A percentile compares a stretch with the other conserved stretches of the same genome.
phyloP scores from a whole-genome alignment of 1,140 invertebrate species.

The Penaeus vannamei region DNA sequence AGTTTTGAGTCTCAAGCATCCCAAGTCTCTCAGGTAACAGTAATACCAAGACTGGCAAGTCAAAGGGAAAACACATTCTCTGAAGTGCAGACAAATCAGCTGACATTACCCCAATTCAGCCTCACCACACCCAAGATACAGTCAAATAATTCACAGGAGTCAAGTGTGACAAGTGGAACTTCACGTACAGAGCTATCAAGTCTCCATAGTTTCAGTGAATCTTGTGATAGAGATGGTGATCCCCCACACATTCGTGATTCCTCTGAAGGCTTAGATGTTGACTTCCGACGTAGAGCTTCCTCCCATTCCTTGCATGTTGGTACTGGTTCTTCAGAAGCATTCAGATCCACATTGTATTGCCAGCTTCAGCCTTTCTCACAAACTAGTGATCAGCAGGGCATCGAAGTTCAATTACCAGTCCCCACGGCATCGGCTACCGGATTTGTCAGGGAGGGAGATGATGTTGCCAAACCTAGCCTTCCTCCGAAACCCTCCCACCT shows the following conservation, averaged over 20 bases:
- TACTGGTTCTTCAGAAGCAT: conserved; percentile 17
- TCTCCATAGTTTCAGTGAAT: conserved; percentile 62
- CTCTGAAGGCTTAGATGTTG: conserved; percentile 53
- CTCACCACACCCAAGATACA: not conserved
- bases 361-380: conserved; percentile 32
- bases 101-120: conserved; percentile 4
- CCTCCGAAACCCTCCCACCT: conserved; percentile 54
- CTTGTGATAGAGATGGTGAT: conserved; percentile 45
- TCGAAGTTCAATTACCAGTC: conserved; percentile 34
- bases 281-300: conserved; percentile 55
- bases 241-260: conserved; percentile 44
- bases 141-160: conserved; percentile 51
- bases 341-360: conserved; percentile 54
- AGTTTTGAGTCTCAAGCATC: conserved; percentile 64
- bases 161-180: conserved; percentile 39
- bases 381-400: conserved; percentile 11
- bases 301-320: conserved; percentile 53
- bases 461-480: conserved; percentile 24
- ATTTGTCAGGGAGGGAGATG: not conserved
- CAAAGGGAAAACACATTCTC: not conserved
- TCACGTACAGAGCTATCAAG: conserved; percentile 52
- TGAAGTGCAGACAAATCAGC: conserved; percentile 4
- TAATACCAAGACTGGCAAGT: conserved; percentile 31
- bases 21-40: conserved; percentile 61
- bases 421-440: conserved; percentile 65